Evolutionary conservation across 1,140 invertebrate species (phyloP).

Genomic region (Acromyrmex heyeri): DNA sequence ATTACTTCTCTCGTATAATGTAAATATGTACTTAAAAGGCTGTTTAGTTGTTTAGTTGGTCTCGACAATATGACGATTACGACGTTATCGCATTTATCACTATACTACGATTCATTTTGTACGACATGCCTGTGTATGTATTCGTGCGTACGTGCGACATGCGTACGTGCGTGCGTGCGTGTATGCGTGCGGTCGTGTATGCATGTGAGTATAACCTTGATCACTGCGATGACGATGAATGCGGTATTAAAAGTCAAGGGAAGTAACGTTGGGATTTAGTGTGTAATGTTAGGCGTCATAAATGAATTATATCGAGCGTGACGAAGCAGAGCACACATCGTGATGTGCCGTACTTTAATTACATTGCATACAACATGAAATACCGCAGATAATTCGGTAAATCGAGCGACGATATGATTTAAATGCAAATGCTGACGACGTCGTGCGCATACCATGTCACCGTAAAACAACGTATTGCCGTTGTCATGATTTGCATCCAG

Average conservation of each 20-base stretch:
- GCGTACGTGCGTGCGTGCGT: slow-evolving; percentile 6
- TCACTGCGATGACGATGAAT: neutral
- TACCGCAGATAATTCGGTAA: slow-evolving; percentile 68
- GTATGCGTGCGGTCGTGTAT: neutral
- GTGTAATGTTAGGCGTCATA: slow-evolving; percentile 4
- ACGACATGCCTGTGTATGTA: slow-evolving; percentile 71
- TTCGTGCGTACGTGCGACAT: neutral
- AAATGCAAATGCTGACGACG: slow-evolving; percentile 54
- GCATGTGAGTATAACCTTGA: slow-evolving; percentile 20
- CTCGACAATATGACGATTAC: slow-evolving; percentile 78
- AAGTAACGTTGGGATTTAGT: slow-evolving; percentile 24
- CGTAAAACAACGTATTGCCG: slow-evolving; percentile 67
- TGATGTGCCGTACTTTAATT: slow-evolving; percentile 33
- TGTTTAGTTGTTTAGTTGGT: slow-evolving; percentile 80
- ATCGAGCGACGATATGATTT: slow-evolving; percentile 65
- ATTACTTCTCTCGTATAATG: slow-evolving; percentile 71
- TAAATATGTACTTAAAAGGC: slow-evolving; percentile 81
- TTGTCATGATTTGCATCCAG: slow-evolving; percentile 75
- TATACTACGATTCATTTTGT: slow-evolving; percentile 76
- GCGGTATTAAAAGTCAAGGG: neutral
- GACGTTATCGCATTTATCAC: slow-evolving; percentile 67
- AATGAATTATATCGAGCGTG: neutral
- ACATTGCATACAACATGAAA: slow-evolving; percentile 62
- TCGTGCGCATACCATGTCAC: slow-evolving; percentile 60
- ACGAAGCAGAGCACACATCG: slow-evolving; percentile 30